These are phyloP conservation scores for Pseudomyrmex dendroicus DNA, from an alignment of 1,140 invertebrate species.

Conservation along the genomic window DNA sequence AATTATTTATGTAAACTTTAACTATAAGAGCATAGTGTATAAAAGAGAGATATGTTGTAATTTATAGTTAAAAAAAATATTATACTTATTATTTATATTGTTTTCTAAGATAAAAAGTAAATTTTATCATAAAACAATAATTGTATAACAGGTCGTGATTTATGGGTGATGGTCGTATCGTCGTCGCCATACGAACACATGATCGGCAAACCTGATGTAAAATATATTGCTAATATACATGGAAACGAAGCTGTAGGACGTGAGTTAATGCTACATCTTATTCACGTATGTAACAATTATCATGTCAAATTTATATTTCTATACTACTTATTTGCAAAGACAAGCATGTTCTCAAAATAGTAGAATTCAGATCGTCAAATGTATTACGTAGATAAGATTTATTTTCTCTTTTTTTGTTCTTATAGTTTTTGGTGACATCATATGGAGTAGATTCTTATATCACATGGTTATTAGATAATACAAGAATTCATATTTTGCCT, in stretches of 20 bases:
- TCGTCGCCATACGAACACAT: conserved; percentile 95
- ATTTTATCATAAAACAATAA: background rate
- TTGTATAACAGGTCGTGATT: conserved; percentile 89
- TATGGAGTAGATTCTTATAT: conserved; percentile 93
- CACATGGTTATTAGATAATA: conserved; percentile 94
- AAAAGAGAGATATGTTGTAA: too few species aligned
- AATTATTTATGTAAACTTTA: background rate
- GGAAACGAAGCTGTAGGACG: conserved; percentile 96
- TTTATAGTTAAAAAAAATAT: too few species aligned
- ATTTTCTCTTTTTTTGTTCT: conserved; percentile 68
- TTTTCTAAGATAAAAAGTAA: too few species aligned
- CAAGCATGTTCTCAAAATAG: background rate
- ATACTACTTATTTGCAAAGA: conserved; percentile 46
- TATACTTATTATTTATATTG: too few species aligned
- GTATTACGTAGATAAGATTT: background rate
- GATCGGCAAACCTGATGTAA: conserved; percentile 96
- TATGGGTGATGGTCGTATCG: conserved; percentile 98
- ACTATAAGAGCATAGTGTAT: too few species aligned
- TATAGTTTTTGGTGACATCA: conserved; percentile 92
- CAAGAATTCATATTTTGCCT: conserved; percentile 96
- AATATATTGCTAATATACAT: conserved; percentile 96
- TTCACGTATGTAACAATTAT: conserved; percentile 87
- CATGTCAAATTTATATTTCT: conserved; percentile 59
- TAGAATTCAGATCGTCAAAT: background rate
- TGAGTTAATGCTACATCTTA: conserved; percentile 94